Percentiles rank a stretch among this genome's conserved stretches.
Evolutionary conservation across 2,888 invertebrate genomes (phyloP).

Genomic region (Campaea margaritaria): DNA sequence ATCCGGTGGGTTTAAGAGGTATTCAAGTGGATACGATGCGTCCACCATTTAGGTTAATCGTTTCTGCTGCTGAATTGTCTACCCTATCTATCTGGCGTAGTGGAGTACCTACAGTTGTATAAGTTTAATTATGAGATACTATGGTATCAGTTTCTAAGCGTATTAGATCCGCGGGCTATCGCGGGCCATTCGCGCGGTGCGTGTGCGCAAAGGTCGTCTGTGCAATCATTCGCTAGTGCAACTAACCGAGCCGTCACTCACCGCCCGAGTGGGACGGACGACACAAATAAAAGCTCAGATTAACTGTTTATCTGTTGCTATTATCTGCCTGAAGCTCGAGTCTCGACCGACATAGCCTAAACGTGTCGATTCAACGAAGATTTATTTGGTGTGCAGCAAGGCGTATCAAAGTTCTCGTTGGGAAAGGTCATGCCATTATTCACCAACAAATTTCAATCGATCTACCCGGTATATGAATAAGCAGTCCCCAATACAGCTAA

Average conservation of each 20-base stretch:
- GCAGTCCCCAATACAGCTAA: no score
- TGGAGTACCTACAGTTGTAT: slow-evolving; percentile 9
- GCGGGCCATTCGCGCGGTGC: slow-evolving; percentile 53
- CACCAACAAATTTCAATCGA: background rate
- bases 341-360: slow-evolving; percentile 7
- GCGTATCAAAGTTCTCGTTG: slow-evolving; percentile 9
- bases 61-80: slow-evolving; percentile 3
- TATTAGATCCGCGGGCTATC: slow-evolving; percentile 70
- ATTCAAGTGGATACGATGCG: slow-evolving; percentile 1
- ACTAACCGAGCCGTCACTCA: slow-evolving; percentile 53
- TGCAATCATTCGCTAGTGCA: slow-evolving; percentile 54
- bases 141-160: slow-evolving; percentile 56
- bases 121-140: slow-evolving; percentile 57
- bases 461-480: background rate
- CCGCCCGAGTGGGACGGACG: slow-evolving; percentile 38
- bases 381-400: slow-evolving; percentile 13
- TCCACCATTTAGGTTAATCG: slow-evolving; percentile 6
- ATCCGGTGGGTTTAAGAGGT: slow-evolving; percentile 23
- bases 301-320: slow-evolving; percentile 33
- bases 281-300: slow-evolving; percentile 45
- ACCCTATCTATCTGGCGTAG: slow-evolving; percentile 7
- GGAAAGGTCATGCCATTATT: slow-evolving; percentile 15
- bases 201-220: slow-evolving; percentile 66
- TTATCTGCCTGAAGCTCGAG: slow-evolving; percentile 22
- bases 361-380: slow-evolving; percentile 12